phyloP scores from a whole-genome alignment of 2,888 invertebrate species.

The Ectemnius continuus region DNA sequence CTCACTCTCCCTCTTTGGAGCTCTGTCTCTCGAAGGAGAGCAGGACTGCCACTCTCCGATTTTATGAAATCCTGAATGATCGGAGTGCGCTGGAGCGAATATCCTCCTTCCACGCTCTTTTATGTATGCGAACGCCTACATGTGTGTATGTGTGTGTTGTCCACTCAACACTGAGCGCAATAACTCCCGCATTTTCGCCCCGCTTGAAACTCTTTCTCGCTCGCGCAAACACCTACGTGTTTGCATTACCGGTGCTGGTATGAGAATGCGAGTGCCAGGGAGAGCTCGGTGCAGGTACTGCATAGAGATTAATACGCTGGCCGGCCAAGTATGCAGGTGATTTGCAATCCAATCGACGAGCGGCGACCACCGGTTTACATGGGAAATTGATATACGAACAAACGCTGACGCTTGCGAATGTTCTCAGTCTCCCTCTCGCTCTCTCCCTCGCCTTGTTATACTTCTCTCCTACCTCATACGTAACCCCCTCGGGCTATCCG shows the following conservation, averaged over 20 bases:
- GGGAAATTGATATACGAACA: constrained; percentile 55
- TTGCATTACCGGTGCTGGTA: background rate
- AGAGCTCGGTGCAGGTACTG: constrained; percentile 4
- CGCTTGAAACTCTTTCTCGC: background rate
- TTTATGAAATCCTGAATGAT: constrained; percentile 30
- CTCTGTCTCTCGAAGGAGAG: constrained; percentile 7
- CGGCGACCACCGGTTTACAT: constrained; percentile 41
- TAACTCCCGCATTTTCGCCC: background rate
- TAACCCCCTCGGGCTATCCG: constrained; percentile 16
- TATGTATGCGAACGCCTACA: too few species aligned
- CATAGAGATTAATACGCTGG: constrained; percentile 52
- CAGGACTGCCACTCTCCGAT: constrained; percentile 4
- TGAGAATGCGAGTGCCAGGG: background rate
- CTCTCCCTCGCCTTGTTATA: background rate
- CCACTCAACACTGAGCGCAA: constrained; percentile 21
- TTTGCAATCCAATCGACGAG: constrained; percentile 59
- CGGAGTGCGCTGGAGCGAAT: constrained; percentile 14
- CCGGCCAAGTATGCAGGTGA: constrained; percentile 47
- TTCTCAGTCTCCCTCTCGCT: background rate
- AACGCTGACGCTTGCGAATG: constrained; percentile 30
- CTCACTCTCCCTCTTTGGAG: background rate
- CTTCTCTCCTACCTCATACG: background rate
- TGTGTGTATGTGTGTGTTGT: constrained; percentile 11
- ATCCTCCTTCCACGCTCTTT: too few species aligned
- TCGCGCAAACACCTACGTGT: background rate